These are phyloP conservation scores for Lepus townsendii DNA, from an alignment of 2,797 vertebrate genomes.

Conservation along the genomic window DNA sequence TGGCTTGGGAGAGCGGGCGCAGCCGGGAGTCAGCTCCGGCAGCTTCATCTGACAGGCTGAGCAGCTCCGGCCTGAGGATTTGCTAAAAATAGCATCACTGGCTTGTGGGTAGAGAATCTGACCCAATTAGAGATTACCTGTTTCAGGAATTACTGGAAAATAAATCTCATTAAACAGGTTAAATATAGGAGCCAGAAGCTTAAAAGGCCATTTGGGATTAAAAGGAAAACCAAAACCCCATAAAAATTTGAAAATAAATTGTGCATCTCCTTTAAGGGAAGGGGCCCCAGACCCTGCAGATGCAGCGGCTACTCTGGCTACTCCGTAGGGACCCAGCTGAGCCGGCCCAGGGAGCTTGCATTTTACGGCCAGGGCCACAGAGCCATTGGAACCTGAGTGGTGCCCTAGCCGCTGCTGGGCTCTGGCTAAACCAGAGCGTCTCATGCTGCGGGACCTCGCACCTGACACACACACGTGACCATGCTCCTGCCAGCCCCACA, in stretches of 20 bases:
- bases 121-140: conserved; percentile 89
- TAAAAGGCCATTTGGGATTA: conserved; percentile 73
- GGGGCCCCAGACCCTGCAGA: not conserved
- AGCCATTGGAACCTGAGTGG: not conserved
- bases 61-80: conserved; percentile 83
- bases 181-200: conserved; percentile 82
- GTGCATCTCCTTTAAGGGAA: conserved; percentile 5
- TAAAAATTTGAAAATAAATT: conserved; percentile 57
- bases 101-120: conserved; percentile 88
- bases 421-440: not conserved
- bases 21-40: conserved; percentile 35
- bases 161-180: conserved; percentile 88
- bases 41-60: conserved; percentile 70
- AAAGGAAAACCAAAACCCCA: conserved; percentile 72
- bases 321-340: not conserved
- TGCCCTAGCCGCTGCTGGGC: not conserved
- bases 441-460: too few relatives aligned
- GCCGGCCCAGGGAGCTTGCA: not conserved
- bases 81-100: conserved; percentile 87
- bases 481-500: not conserved
- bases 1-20: conserved; percentile 42
- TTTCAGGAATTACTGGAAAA: conserved; percentile 87
- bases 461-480: too few relatives aligned
- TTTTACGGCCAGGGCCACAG: not conserved
- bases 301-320: not conserved